A percentile compares a stretch with the other conserved stretches of the same genome.
These are phyloP conservation scores for Drosophila trichaetosa DNA, from an alignment of 2,888 invertebrate genomes.

Conservation along the genomic window DNA sequence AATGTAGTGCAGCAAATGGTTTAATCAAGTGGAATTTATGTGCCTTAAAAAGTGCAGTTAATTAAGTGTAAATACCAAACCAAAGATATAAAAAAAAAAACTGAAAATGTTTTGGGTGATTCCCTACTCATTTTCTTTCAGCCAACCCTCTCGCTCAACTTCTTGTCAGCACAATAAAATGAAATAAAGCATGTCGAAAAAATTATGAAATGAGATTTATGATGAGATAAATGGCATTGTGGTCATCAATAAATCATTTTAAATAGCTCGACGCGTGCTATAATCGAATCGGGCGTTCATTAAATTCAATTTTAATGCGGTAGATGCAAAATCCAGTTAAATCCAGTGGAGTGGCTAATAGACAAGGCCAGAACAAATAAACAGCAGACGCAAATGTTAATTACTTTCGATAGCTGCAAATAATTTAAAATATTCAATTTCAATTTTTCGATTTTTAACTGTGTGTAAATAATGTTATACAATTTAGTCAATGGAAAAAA, in stretches of 20 bases:
- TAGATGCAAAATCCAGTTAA: slow-evolving; percentile 10
- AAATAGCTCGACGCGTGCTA: slow-evolving; percentile 30
- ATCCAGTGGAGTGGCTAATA: slow-evolving; percentile 32
- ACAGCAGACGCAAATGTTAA: slow-evolving; percentile 18
- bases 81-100: neutral
- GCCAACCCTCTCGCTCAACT: neutral
- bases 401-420: slow-evolving; percentile 2
- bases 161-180: slow-evolving; percentile 43
- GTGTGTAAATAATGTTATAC: neutral
- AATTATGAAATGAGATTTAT: slow-evolving; percentile 65
- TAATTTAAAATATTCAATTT: slow-evolving; percentile 5
- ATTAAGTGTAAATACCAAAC: slow-evolving; percentile 75
- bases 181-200: slow-evolving; percentile 26
- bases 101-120: slow-evolving; percentile 28
- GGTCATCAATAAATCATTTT: slow-evolving; percentile 66
- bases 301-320: slow-evolving; percentile 49
- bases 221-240: slow-evolving; percentile 60
- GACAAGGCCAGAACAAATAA: slow-evolving; percentile 31
- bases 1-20: slow-evolving; percentile 74
- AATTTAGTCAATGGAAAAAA: neutral
- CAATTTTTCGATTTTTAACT: neutral
- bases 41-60: slow-evolving; percentile 70
- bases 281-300: slow-evolving; percentile 39
- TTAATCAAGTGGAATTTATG: slow-evolving; percentile 83
- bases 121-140: too few species aligned